Evolutionary conservation across 2,888 invertebrate species (phyloP), one percentile per base, ranked within the genome.

Genomic region (Vandiemenella viatica): DNA sequence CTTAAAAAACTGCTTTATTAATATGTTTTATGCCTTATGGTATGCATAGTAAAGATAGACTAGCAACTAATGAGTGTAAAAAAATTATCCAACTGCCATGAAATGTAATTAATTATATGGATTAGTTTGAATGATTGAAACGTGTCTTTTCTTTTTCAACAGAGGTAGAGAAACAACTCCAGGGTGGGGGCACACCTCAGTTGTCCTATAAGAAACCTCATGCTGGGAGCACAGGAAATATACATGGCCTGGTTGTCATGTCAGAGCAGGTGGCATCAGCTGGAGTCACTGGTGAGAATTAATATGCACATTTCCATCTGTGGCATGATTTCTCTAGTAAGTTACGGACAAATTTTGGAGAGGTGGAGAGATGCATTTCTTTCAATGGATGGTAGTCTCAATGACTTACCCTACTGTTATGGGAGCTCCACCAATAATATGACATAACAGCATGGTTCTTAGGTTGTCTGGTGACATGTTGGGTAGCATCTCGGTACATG

Each of bases 151-250:
- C 38, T 42, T 26, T 46, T 37, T 22, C n/a, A 26, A 18, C 76
- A 90, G 92, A 92, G 72, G 92, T 93, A 59, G 92, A 92, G 73
- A 91, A 90, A 68, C 91, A 92, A 68, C 73, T 92, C 58, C 89
- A 88, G 68, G 79, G 78, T 55, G 69, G 69, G 47, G 70, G 71
- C 47, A 74, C 75, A 0, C 77, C 79, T 8, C 75, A 76, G 61
- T 68, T 78, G 65, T 73, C 76, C 20, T 75, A 72, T 59, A 77
- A 76, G 62, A 76, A 76, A 59, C 71, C 74, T 10, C 75, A 76
- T 59, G 73, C 74, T 38, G 76, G 76, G 52, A 76, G 77, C 64
- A 73, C 77, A 53, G 74, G 72, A 45, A 77, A 77, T 60, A 71
- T 76, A 54, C 75, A 76, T 56, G 74, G 74, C 44, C 63, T 70